These are phyloP conservation scores for Ctenomys sociabilis DNA, from an alignment of 2,113 vertebrate genomes.

Conservation along the genomic window DNA sequence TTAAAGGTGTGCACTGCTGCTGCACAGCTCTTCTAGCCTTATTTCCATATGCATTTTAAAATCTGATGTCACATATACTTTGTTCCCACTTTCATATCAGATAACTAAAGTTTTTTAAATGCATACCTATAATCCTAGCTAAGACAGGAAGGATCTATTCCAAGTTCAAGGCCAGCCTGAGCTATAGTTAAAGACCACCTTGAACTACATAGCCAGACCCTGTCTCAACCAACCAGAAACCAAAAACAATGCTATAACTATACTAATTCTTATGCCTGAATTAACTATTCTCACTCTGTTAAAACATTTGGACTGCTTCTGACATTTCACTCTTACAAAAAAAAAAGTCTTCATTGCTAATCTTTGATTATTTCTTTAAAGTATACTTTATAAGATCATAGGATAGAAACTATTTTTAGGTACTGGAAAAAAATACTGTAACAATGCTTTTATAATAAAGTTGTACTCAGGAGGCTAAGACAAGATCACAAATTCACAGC, in stretches of 20 bases:
- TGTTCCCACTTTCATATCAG: background rate
- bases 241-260: background rate
- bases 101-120: background rate
- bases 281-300: slow-evolving; percentile 6
- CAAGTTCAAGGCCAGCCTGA: background rate
- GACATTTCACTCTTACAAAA: background rate
- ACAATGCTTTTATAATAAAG: slow-evolving; percentile 11
- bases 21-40: background rate
- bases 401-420: background rate
- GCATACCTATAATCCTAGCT: background rate
- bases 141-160: background rate
- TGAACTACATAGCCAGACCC: background rate
- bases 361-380: slow-evolving; percentile 15
- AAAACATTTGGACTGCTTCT: background rate
- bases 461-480: background rate
- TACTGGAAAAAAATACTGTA: background rate
- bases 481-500: background rate
- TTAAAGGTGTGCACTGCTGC: background rate
- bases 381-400: background rate
- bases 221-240: background rate
- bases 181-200: background rate
- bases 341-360: background rate
- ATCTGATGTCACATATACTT: background rate
- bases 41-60: background rate
- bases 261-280: background rate